Evolutionary conservation across 2,888 invertebrate species (phyloP), one percentile per base, ranked within the genome.

Genomic region (Hyposoter dolosus): DNA sequence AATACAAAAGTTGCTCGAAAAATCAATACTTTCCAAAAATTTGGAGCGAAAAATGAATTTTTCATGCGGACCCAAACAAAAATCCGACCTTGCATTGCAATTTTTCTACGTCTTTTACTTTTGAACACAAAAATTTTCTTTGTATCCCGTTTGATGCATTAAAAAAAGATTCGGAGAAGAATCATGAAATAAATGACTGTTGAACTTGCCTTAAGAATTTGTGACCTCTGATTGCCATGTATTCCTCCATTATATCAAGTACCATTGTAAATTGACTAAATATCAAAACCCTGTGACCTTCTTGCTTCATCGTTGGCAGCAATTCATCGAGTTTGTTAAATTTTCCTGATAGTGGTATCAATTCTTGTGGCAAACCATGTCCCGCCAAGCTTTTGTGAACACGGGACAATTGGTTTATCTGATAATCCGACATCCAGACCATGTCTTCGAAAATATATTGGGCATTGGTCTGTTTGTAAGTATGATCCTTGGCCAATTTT

Each of bases 231-330:
- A 97, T 95, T n/a, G 95, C 95, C 90, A 99, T 95, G 95, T 98
- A 99, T 68, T 97, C 97, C 94, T 99, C 98, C 89, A 99, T 94
- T 88, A 99, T 96, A 94, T 99, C 98, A 93, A 99, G 95, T 96
- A 99, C 96, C 96, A 98, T 98, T 47, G 98, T 98, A 95, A 99
- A 99, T 95, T 99, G 99, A 93, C 98, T 98, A 95, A 99, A 99
- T 89, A 99, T 95, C 84, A 99, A 95, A 87, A 99, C 98, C 19
- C 99, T 95, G 93, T 98, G 97, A 0, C 97, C 97, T 0, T 95
- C 96, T 9, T 94, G 94, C 93, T 98, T 96, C 86, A 98, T 94
- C 83, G 95, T 95, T 0, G 97, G 97, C 84, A 99, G 94, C 91
- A 98, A 94, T 88, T 95, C 95, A 92, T 99, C 98, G 81, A 99